Conservation (phyloP, 2,888 invertebrate genomes). For the Taenaris catops region DNA sequence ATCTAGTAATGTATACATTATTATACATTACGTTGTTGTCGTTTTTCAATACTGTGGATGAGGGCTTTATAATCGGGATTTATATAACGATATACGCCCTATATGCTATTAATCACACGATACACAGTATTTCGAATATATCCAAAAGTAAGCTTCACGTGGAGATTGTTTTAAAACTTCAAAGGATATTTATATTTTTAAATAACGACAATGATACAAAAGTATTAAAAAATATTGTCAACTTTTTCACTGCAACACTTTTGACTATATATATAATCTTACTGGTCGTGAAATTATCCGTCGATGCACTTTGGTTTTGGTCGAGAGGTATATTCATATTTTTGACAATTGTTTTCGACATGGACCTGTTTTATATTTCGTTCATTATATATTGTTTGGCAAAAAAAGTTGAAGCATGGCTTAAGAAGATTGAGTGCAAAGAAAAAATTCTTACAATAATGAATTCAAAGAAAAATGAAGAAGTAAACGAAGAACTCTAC, state of each 20-base stretch:
- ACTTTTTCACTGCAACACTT: constrained; percentile 1
- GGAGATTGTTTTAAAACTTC: constrained; percentile 15
- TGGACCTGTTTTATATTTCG: constrained; percentile 24
- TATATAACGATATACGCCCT: constrained; percentile 16
- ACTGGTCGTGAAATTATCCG: background rate
- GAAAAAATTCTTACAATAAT: constrained; percentile 5
- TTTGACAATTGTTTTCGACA: constrained; percentile 24
- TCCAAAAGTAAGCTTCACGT: constrained; percentile 14
- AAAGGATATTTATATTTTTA: constrained; percentile 14
- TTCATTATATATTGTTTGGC: constrained; percentile 23
- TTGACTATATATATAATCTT: constrained; percentile 12
- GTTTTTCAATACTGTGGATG: constrained; percentile 13
- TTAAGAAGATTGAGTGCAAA: constrained; percentile 9
- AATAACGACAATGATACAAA: constrained; percentile 5
- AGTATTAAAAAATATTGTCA: constrained; percentile 8
- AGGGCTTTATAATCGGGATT: constrained; percentile 3
- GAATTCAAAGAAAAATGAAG: too few species aligned
- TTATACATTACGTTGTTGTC: constrained; percentile 12
- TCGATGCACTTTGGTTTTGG: constrained; percentile 4
- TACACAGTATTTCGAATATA: constrained; percentile 15
- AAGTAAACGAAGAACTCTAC: constrained; percentile 15
- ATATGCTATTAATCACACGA: constrained; percentile 17
- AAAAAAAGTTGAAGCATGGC: constrained; percentile 24
- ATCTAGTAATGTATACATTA: constrained; percentile 14
- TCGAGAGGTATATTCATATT: constrained; percentile 15